Conservation (phyloP, 2,888 invertebrate species). For the Luffia ferchaultella region DNA sequence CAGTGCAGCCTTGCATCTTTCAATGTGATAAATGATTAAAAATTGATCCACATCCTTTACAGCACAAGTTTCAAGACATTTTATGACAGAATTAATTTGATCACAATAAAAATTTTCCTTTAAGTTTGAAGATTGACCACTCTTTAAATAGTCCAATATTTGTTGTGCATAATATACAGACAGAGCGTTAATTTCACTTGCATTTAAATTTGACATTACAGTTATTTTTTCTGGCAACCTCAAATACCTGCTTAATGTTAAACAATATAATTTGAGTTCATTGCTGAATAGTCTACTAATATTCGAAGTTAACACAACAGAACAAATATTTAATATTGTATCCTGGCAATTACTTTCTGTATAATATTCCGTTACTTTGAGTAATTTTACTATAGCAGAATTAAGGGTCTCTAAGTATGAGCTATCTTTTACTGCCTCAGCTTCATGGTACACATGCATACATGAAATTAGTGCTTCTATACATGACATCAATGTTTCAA, state of each 20-base stretch:
- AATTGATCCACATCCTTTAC: constrained; percentile 27
- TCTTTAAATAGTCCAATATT: constrained; percentile 1
- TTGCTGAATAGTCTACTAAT: constrained; percentile 28
- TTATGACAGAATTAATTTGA: constrained; percentile 28
- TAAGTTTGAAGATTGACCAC: background rate
- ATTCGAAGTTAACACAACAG: constrained; percentile 27
- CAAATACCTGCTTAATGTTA: constrained; percentile 29
- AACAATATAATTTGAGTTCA: constrained; percentile 32
- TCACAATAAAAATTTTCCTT: constrained; percentile 34
- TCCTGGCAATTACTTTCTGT: constrained; percentile 20
- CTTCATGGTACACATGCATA: constrained; percentile 33
- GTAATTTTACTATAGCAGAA: constrained; percentile 23
- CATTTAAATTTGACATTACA: constrained; percentile 29
- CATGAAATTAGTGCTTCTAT: constrained; percentile 33
- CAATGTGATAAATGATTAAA: constrained; percentile 32
- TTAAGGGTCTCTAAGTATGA: constrained; percentile 30
- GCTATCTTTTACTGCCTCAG: constrained; percentile 32
- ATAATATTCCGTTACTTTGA: constrained; percentile 18
- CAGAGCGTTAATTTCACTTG: constrained; percentile 32
- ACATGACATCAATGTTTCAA: constrained; percentile 26
- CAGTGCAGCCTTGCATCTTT: constrained; percentile 29
- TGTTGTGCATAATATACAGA: constrained; percentile 4
- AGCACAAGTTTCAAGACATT: constrained; percentile 28
- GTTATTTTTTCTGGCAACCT: constrained; percentile 29
- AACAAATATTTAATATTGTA: constrained; percentile 28